Evolutionary conservation across 2,888 invertebrate genomes (phyloP).

Genomic region (Ectemnius cavifrons): DNA sequence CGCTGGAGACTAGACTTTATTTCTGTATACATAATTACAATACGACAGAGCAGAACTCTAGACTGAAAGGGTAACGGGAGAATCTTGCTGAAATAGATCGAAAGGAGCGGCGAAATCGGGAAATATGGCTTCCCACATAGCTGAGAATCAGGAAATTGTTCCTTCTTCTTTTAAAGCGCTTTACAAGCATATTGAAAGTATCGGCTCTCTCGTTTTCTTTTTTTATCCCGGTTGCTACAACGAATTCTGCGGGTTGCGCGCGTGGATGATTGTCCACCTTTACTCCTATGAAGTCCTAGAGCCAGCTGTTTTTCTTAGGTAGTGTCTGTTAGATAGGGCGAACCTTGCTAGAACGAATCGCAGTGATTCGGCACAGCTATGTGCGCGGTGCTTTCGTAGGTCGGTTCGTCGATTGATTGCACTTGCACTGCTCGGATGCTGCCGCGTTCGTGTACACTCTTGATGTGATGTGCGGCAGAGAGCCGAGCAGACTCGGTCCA

Average conservation of each 20-base stretch:
- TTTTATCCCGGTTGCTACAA: conserved; percentile 21
- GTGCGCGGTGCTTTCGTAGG: conserved; percentile 69
- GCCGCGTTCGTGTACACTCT: conserved; percentile 74
- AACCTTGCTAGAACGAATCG: conserved; percentile 12
- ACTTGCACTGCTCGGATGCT: conserved; percentile 73
- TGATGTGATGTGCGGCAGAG: conserved; percentile 75
- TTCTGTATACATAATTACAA: no score
- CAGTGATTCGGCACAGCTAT: conserved; percentile 53
- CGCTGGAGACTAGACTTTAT: conserved; percentile 38
- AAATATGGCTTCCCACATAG: background rate
- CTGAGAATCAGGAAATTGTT: background rate
- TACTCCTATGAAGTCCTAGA: conserved; percentile 42
- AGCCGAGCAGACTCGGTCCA: conserved; percentile 74
- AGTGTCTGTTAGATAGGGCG: background rate
- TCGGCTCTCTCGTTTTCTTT: conserved; percentile 31
- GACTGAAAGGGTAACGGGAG: no score
- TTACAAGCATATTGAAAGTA: conserved; percentile 56
- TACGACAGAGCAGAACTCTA: no score
- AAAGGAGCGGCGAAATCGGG: no score
- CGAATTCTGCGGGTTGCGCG: conserved; percentile 31
- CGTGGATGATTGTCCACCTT: conserved; percentile 55
- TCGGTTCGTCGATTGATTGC: conserved; percentile 70
- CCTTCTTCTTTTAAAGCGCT: conserved; percentile 42
- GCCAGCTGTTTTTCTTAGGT: conserved; percentile 28
- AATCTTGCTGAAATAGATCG: no score